These are phyloP conservation scores for Pristis pectinata DNA, from an alignment of 2,797 vertebrate genomes.

Conservation along the genomic window DNA sequence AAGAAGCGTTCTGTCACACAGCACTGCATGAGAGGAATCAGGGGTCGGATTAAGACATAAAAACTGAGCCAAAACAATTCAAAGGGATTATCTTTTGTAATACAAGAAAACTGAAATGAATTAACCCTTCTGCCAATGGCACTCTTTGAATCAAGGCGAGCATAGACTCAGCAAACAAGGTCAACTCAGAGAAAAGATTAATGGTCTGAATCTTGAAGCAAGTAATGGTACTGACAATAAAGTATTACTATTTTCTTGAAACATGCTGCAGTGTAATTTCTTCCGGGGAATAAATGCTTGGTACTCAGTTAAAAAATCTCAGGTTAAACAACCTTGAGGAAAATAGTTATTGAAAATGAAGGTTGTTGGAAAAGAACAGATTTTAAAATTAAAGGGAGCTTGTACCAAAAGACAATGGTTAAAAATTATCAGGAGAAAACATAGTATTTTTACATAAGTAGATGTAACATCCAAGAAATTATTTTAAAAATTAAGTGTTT, in stretches of 20 bases:
- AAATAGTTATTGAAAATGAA: background rate
- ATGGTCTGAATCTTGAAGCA: background rate
- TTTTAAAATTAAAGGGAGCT: background rate
- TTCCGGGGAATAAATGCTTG: background rate
- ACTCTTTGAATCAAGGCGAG: background rate
- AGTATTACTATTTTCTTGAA: background rate
- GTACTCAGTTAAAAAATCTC: background rate
- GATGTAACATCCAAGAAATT: too few relatives aligned
- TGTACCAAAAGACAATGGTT: background rate
- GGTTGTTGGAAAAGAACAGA: background rate
- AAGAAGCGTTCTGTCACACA: background rate
- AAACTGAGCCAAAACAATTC: constrained; percentile 52
- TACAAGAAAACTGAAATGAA: constrained; percentile 49
- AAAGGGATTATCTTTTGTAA: constrained; percentile 50
- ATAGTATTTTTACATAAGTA: background rate
- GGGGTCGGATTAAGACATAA: constrained; percentile 38
- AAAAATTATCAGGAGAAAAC: background rate
- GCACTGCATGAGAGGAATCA: constrained; percentile 21
- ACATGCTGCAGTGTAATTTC: background rate
- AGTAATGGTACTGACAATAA: background rate
- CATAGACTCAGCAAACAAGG: constrained; percentile 7
- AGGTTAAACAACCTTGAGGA: background rate
- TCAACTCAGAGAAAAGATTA: background rate
- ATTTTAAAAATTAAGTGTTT: background rate
- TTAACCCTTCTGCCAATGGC: constrained; percentile 38